Conservation (phyloP, 2,113 vertebrate species). For the Emydura subglobosa region DNA sequence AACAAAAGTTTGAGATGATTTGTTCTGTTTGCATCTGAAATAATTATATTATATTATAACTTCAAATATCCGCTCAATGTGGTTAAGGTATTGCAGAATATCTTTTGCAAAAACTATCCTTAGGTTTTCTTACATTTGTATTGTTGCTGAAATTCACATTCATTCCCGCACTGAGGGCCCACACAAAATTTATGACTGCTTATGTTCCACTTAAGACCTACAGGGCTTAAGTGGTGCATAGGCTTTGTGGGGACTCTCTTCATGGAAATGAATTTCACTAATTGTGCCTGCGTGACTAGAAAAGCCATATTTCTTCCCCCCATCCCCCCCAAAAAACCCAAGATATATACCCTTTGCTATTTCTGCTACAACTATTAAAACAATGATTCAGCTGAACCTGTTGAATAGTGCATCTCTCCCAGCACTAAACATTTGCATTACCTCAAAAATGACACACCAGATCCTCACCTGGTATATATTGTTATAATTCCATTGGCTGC, state of each 20-base stretch:
- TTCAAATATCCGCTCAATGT: accelerated
- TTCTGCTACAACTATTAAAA: not conserved
- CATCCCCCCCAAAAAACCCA: too few species aligned
- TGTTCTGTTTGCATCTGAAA: accelerated
- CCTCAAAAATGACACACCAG: accelerated
- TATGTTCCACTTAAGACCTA: not conserved
- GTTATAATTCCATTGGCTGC: accelerated
- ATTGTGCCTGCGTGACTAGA: not conserved
- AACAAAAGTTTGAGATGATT: not conserved
- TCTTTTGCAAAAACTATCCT: not conserved
- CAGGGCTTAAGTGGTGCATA: not conserved
- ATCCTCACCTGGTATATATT: not conserved
- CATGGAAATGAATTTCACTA: constrained; percentile 14
- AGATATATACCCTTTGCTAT: not conserved
- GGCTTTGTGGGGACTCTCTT: not conserved
- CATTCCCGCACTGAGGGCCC: not conserved
- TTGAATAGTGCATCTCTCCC: not conserved
- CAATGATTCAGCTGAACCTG: not conserved
- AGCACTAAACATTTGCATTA: not conserved
- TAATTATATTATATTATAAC: not conserved
- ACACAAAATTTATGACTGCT: not conserved
- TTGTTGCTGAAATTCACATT: not conserved
- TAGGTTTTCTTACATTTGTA: not conserved
- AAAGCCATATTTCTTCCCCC: not conserved
- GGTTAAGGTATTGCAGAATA: not conserved